Evolutionary conservation across 2,113 vertebrate species (phyloP), one percentile per base, ranked within the genome.

Genomic region (Misgurnus anguillicaudatus): DNA sequence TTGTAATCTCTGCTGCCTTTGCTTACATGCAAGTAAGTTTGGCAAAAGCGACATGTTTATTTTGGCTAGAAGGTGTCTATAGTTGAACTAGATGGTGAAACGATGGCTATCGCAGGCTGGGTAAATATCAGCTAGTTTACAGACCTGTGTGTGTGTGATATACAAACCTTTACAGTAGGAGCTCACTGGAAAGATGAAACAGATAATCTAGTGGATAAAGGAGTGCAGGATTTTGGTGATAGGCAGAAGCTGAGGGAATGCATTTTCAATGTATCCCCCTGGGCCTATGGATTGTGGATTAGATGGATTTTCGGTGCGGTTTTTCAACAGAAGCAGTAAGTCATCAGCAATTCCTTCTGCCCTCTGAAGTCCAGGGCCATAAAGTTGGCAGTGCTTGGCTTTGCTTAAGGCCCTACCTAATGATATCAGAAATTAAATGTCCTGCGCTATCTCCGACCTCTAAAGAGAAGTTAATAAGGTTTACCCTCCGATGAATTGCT

Each of bases 281-380:
- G 10, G 79, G 73, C 79, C 67, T 75, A 81, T 24, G 72, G 78
- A 87, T 82, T 47, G 87, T 45, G 84, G 82, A 89, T 90, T 89
- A 88, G 83, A 66, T 66, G 77, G 87, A 87, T 89, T 88, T 87
- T 87, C 78, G 77, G 71, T 80, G 69, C 63, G 85, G 82, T 82
- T 88, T 87, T 83, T 78, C 72, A 79, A 80, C 73, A 79, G 68
- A 62, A 83, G 65, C 61, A 48, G 60, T 76, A 79, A 86, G 82
- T 88, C 75, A 80, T 78, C 21, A 63, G 75, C 82, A 84, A 86
- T 9, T 87, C 74, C 39, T 73, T 60, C 79, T 76, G 82, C 80
- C 74, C 55, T 31, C 48, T 87, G 85, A 87, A 82, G 84, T 85
- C 53, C 21, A 41, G 45, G 24, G 11, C 68, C 36, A 55, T 62